Evolutionary conservation across 2,113 vertebrate species (phyloP).

Genomic region (Cyphomyrus discorhynchus): DNA sequence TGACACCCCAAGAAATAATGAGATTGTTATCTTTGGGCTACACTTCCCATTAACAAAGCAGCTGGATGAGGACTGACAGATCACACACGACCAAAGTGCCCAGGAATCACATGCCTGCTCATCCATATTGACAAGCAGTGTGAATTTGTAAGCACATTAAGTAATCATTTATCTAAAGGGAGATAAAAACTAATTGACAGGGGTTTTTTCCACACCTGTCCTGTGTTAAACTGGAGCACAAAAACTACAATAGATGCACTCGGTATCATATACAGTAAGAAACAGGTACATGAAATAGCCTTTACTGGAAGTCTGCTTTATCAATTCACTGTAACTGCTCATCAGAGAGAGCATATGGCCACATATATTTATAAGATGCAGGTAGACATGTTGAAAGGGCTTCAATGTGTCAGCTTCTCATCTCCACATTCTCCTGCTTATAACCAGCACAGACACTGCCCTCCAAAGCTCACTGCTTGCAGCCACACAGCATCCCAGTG

Average conservation of each 20-base stretch:
- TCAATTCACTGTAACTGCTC: neutral
- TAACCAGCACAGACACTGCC: neutral
- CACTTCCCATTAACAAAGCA: conserved; percentile 30
- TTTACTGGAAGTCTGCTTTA: neutral
- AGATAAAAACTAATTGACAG: neutral
- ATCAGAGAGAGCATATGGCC: neutral
- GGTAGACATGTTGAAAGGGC: neutral
- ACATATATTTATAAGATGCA: neutral
- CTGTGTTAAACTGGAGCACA: neutral
- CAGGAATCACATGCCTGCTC: neutral
- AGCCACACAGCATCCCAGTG: neutral
- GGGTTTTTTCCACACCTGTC: neutral
- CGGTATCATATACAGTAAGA: neutral
- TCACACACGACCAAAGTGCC: neutral
- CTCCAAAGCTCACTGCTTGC: neutral
- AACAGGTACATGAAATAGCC: neutral
- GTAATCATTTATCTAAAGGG: neutral
- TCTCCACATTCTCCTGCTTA: neutral
- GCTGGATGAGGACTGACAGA: neutral
- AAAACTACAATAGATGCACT: neutral
- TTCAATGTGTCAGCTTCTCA: neutral
- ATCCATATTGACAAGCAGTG: neutral
- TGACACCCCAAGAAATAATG: conserved; percentile 4
- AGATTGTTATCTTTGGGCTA: conserved; percentile 48
- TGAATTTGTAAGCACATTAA: neutral